phyloP scores from a whole-genome alignment of 2,797 vertebrate genomes.

The Lates japonicus region DNA sequence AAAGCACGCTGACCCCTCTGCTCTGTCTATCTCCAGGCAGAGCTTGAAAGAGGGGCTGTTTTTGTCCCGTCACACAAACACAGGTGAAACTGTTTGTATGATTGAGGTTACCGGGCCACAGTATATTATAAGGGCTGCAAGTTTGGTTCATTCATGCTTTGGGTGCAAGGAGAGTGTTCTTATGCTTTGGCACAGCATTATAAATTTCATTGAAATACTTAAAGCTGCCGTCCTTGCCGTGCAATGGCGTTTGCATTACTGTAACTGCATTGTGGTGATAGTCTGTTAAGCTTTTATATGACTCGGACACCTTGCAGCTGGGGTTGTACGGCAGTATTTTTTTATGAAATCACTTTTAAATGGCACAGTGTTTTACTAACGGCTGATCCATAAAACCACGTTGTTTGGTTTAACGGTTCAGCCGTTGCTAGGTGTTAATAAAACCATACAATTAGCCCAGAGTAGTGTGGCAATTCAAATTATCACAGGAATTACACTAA shows the following conservation, averaged over 20 bases:
- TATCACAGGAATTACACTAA: slow-evolving; percentile 1
- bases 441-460: not conserved
- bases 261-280: too few relatives aligned
- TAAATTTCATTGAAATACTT: not conserved
- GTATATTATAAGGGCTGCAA: not conserved
- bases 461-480: slow-evolving; percentile 2
- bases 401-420: not conserved
- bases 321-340: not conserved
- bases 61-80: slow-evolving; percentile 3
- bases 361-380: not conserved
- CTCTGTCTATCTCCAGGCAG: not conserved
- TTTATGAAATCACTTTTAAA: not conserved
- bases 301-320: not conserved
- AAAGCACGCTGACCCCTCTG: slow-evolving; percentile 29
- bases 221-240: not conserved
- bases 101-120: not conserved
- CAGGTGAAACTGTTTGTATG: slow-evolving; percentile 9
- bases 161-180: not conserved
- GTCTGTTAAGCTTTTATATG: not conserved
- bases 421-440: not conserved
- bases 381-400: too few relatives aligned
- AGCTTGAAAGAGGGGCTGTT: slow-evolving; percentile 14
- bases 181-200: not conserved
- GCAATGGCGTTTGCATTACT: not conserved
- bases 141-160: slow-evolving; percentile 1